Evolutionary conservation across 2,888 invertebrate genomes (phyloP).

Genomic region (Macroteleia sp.): DNA sequence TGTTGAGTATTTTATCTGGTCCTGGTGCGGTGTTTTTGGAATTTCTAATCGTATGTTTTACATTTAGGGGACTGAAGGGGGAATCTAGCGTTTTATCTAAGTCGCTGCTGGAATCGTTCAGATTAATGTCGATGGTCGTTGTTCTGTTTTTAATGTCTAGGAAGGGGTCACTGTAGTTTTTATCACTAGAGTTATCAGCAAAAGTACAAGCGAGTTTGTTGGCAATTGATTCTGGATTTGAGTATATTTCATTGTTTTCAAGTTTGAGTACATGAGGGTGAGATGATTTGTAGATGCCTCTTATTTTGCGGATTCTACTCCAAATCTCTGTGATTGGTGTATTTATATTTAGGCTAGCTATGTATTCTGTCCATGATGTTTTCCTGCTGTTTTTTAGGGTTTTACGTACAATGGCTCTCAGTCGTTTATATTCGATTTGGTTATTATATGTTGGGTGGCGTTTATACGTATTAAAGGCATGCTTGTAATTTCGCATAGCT

Average conservation of each 20-base stretch:
- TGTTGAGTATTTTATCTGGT: conserved; percentile 54
- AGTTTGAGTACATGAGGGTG: neutral
- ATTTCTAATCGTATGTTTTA: neutral
- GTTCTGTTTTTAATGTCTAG: conserved; percentile 3
- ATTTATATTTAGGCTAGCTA: neutral
- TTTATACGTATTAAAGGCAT: conserved; percentile 25
- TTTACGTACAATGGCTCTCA: conserved; percentile 1
- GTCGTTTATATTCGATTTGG: conserved; percentile 19
- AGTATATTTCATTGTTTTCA: neutral
- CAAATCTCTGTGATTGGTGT: neutral
- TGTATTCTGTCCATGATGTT: conserved; percentile 28
- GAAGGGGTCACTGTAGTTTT: conserved; percentile 25
- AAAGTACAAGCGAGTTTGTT: conserved; percentile 27
- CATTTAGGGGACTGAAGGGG: neutral
- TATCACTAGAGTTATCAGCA: conserved; percentile 39
- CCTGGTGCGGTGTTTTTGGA: conserved; percentile 32
- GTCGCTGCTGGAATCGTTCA: neutral
- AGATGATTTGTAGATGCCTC: neutral
- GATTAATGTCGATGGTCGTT: neutral
- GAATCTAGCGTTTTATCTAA: neutral
- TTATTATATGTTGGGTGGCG: neutral
- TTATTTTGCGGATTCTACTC: conserved; percentile 1
- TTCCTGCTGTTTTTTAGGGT: conserved; percentile 42
- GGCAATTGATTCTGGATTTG: neutral
- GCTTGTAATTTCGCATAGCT: neutral